Evolutionary conservation across 1,140 invertebrate species (phyloP).

Genomic region (Aporrectodea caliginosa): DNA sequence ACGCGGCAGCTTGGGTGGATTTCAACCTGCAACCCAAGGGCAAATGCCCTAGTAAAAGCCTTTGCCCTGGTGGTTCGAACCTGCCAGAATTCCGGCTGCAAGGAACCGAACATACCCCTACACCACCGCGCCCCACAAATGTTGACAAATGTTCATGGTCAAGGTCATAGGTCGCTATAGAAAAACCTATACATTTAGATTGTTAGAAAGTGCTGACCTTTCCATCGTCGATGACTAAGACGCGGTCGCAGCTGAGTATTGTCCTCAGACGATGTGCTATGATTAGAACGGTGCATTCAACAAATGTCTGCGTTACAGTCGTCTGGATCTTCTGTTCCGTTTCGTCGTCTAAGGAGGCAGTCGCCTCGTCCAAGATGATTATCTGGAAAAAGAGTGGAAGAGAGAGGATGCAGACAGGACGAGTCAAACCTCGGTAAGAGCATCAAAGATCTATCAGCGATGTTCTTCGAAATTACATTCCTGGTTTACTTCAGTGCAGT

Average conservation of each 20-base stretch:
- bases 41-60: too few relatives aligned
- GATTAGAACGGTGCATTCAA: conserved; percentile 55
- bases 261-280: conserved; percentile 56
- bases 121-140: too few relatives aligned
- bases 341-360: conserved; percentile 59
- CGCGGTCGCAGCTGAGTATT: conserved; percentile 42
- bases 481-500: not conserved
- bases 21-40: too few relatives aligned
- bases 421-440: not conserved
- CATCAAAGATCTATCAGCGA: not conserved
- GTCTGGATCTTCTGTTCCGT: conserved; percentile 58
- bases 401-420: conserved; percentile 29
- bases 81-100: too few relatives aligned
- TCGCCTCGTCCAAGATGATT: conserved; percentile 57
- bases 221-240: conserved; percentile 88
- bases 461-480: not conserved
- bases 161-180: too few relatives aligned
- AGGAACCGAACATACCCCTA: too few relatives aligned
- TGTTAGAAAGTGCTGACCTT: conserved; percentile 42
- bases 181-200: too few relatives aligned
- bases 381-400: too few relatives aligned
- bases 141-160: too few relatives aligned
- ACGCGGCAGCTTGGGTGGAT: too few relatives aligned
- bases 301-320: conserved; percentile 55
- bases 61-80: too few relatives aligned